phyloP scores from a whole-genome alignment of 2,797 vertebrate species.

The Pangasius djambal region DNA sequence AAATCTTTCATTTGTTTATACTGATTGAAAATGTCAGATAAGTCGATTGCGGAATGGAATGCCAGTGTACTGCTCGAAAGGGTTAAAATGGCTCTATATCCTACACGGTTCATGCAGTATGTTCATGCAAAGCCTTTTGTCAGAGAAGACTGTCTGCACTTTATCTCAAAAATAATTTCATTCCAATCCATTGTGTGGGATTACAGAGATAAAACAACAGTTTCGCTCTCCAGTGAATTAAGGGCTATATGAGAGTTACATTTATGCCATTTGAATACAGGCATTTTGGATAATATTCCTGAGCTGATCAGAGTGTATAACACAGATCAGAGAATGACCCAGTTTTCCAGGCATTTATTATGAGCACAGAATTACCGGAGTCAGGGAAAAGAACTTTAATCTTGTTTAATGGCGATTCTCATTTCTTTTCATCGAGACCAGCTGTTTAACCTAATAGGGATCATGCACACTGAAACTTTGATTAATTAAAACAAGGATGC shows the following conservation, averaged over 20 bases:
- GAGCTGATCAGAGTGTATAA: not conserved
- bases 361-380: not conserved
- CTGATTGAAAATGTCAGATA: not conserved
- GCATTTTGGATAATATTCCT: not conserved
- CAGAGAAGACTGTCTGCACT: not conserved
- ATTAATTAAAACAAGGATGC: constrained; percentile 16
- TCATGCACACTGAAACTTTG: constrained; percentile 8
- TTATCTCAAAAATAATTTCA: not conserved
- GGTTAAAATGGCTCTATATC: not conserved
- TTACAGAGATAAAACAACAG: not conserved
- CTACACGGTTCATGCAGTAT: not conserved
- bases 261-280: not conserved
- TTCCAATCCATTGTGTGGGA: no score
- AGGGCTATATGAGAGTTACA: not conserved
- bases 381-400: not conserved
- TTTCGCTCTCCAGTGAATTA: not conserved
- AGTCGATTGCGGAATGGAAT: not conserved
- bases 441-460: constrained; percentile 20
- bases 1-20: not conserved
- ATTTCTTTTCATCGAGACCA: constrained; percentile 26
- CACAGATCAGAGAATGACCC: constrained; percentile 13
- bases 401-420: constrained; percentile 12
- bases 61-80: not conserved
- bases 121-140: not conserved
- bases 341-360: not conserved